These are phyloP conservation scores for Leptatherina wallacei DNA, from an alignment of 2,797 vertebrate genomes.

Conservation along the genomic window DNA sequence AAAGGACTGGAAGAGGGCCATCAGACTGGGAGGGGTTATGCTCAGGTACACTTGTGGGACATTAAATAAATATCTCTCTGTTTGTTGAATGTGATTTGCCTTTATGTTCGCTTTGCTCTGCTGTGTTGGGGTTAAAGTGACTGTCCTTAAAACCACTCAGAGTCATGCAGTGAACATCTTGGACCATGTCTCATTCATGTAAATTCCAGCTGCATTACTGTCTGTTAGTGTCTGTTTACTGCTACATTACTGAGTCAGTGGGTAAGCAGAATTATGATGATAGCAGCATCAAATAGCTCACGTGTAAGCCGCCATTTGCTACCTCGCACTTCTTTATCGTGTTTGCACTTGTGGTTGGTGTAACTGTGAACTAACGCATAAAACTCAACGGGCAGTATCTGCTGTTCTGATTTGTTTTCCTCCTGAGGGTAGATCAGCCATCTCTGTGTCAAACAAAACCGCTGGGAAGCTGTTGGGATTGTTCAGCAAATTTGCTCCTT, in stretches of 20 bases:
- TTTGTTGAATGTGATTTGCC: constrained; percentile 9
- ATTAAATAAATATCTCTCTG: constrained; percentile 11
- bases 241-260: constrained; percentile 63
- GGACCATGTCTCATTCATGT: constrained; percentile 29
- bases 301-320: constrained; percentile 46
- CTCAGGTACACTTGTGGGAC: constrained; percentile 84
- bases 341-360: constrained; percentile 68
- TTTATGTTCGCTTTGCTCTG: constrained; percentile 1
- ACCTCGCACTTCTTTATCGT: constrained; percentile 50
- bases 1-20: constrained; percentile 97
- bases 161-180: constrained; percentile 11
- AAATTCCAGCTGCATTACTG: constrained; percentile 48
- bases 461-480: constrained; percentile 8
- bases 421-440: constrained; percentile 42
- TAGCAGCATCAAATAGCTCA: constrained; percentile 58
- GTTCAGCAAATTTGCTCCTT: constrained; percentile 23
- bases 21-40: constrained; percentile 93
- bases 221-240: constrained; percentile 45
- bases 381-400: constrained; percentile 42
- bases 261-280: constrained; percentile 51
- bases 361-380: constrained; percentile 42
- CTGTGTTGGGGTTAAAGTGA: constrained; percentile 15
- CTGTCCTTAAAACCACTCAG: constrained; percentile 26
- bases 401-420: constrained; percentile 43
- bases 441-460: constrained; percentile 33